Evolutionary conservation across 92 coral and sea anemone genomes (phyloP).

Genomic region (Muricea muricata): DNA sequence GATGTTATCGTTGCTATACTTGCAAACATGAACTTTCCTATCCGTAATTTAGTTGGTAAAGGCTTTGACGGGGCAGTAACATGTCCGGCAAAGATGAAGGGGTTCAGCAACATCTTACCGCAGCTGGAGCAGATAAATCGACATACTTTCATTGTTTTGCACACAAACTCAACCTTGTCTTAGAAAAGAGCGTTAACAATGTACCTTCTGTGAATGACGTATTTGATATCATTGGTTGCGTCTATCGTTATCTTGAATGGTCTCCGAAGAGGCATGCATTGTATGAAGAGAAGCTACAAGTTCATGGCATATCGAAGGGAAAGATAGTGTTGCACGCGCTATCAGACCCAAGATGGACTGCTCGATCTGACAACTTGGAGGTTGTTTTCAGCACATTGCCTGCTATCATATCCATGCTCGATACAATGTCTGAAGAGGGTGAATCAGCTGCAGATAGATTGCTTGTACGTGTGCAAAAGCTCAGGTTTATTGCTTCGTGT

Average conservation of each 20-base stretch:
- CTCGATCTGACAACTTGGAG: conserved; percentile 16
- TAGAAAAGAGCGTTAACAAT: conserved; percentile 23
- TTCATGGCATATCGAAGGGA: not conserved
- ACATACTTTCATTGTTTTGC: conserved; percentile 33
- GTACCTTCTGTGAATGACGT: conserved; percentile 12
- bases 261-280: conserved; percentile 6
- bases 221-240: conserved; percentile 17
- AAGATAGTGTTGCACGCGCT: conserved; percentile 7
- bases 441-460: conserved; percentile 14
- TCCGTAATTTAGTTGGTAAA: too few species aligned
- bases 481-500: not conserved
- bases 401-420: conserved; percentile 14
- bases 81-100: too few species aligned
- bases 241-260: conserved; percentile 6
- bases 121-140: conserved; percentile 6
- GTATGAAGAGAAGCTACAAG: conserved; percentile 2
- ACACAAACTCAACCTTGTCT: conserved; percentile 21
- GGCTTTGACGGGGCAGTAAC: too few species aligned
- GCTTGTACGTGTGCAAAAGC: not conserved
- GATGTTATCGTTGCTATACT: too few species aligned
- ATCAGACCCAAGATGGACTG: conserved; percentile 28
- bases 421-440: conserved; percentile 21
- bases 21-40: too few species aligned
- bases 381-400: conserved; percentile 13
- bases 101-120: conserved; percentile 11